Percentiles rank a stretch among this genome's conserved stretches.
Conservation (phyloP, 2,888 invertebrate genomes). For the Mesochorus sp. region DNA sequence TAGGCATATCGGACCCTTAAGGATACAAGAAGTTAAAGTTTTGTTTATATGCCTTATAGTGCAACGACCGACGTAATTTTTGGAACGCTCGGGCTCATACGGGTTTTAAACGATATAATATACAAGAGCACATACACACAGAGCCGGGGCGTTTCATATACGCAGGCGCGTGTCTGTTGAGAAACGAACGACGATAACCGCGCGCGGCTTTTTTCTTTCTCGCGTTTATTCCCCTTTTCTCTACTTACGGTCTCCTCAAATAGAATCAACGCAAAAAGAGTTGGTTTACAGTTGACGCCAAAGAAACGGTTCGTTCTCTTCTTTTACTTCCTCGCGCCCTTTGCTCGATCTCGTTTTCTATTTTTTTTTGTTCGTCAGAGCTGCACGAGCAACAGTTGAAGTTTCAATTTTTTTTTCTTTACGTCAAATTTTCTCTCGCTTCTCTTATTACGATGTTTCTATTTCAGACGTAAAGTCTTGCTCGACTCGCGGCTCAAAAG, state of each 20-base stretch:
- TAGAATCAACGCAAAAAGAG: conserved; percentile 56
- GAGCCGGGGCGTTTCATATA: conserved; percentile 14
- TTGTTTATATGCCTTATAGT: not conserved
- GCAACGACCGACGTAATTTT: conserved; percentile 56
- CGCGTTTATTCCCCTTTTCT: conserved; percentile 13
- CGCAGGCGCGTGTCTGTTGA: conserved; percentile 28
- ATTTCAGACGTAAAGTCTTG: conserved; percentile 58
- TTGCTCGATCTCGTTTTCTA: conserved; percentile 53
- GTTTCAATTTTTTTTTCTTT: conserved; percentile 18
- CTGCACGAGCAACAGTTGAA: conserved; percentile 19
- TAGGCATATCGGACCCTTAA: too few relatives aligned
- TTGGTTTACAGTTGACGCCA: conserved; percentile 54
- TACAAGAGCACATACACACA: conserved; percentile 14
- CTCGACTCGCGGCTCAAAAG: conserved; percentile 14
- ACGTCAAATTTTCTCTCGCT: conserved; percentile 9
- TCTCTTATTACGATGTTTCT: conserved; percentile 58
- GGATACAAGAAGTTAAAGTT: conserved; percentile 6
- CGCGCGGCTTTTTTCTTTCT: conserved; percentile 15
- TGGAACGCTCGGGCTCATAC: conserved; percentile 26
- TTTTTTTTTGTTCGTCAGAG: conserved; percentile 17
- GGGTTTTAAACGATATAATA: conserved; percentile 27
- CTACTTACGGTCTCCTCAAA: conserved; percentile 55
- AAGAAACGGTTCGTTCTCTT: conserved; percentile 39
- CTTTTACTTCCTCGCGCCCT: conserved; percentile 13
- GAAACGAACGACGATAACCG: conserved; percentile 47